Base-by-base conservation (phyloP, 2,797 vertebrate species). In the Heterohyrax brucei region DNA sequence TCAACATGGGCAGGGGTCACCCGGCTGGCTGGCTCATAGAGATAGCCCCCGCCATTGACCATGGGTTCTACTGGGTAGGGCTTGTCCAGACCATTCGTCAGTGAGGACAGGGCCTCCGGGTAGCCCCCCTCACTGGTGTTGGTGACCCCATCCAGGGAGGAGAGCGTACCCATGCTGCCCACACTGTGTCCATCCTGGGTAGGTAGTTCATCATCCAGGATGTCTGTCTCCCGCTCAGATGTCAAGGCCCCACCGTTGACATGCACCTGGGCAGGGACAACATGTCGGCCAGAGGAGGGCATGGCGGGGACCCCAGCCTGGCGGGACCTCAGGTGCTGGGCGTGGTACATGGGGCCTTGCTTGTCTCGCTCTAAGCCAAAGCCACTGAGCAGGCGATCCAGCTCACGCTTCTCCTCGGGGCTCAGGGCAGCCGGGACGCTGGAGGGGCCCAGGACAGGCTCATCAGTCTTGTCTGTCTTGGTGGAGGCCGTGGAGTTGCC, bases 401-500 rank as follows among this genome's bases (percentile, higher is more conserved):
- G 98, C 97, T 99, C 99, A 86, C 98, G 98, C 92, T 99, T 99
- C 97, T 99, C 99, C 97, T 99, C 98, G 2, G 99, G 99, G 91
- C 99, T 99, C 96, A 99, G 98, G 99, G 99, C 96, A 99, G 99
- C 97, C 98, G 99, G 93, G 97, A 97, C 98, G 0, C 97, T 66
- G 90, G 98, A 95, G 83, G 33, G 96, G 93, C 97, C 98, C 0
- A 98, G 98, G 46, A 82, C 98, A 0, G 98, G 98, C 96, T 99
- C 99, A 99, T 99, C 99, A 0, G 99, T 99, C 97, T 99, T 99
- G 98, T 99, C 99, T 0, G 99, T 99, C 98, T 99, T 99, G 96
- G 99, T 99, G 81, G 99, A 99, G 56, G 99, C 99, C 0, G 99
- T 99, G 68, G 99, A 99, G 98, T 99, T 99, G 89, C 99, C 99